phyloP scores from a whole-genome alignment of 1,140 invertebrate genomes.

The Antheraea mylitta region DNA sequence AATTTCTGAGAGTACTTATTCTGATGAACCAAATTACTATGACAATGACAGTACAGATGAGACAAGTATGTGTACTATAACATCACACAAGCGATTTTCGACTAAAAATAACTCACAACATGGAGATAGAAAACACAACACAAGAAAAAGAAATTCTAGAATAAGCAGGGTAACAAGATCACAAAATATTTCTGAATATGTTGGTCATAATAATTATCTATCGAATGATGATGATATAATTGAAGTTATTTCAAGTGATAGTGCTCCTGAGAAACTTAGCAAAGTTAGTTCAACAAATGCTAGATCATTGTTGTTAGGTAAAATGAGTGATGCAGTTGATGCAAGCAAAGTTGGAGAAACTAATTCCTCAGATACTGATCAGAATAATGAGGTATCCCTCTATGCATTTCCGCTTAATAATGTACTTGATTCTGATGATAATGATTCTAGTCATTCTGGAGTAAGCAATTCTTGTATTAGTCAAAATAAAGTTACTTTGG shows the following conservation, averaged over 20 bases:
- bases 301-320: too few relatives aligned
- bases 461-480: neutral
- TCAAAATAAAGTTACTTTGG: neutral
- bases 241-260: slow-evolving; percentile 5
- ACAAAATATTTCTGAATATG: neutral
- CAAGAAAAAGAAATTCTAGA: slow-evolving; percentile 1
- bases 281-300: neutral
- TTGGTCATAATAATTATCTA: neutral
- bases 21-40: neutral
- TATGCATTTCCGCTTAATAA: neutral
- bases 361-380: neutral
- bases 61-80: neutral
- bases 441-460: neutral
- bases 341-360: neutral
- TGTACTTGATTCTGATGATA: slow-evolving; percentile 1
- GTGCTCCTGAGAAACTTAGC: neutral
- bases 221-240: neutral
- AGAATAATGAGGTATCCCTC: neutral
- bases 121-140: neutral
- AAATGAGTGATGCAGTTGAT: too few relatives aligned
- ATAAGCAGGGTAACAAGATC: neutral
- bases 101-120: neutral
- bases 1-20: neutral
- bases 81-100: neutral
- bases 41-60: slow-evolving; percentile 7